phyloP scores from a whole-genome alignment of 2,113 vertebrate species.

The Anhinga rufa region DNA sequence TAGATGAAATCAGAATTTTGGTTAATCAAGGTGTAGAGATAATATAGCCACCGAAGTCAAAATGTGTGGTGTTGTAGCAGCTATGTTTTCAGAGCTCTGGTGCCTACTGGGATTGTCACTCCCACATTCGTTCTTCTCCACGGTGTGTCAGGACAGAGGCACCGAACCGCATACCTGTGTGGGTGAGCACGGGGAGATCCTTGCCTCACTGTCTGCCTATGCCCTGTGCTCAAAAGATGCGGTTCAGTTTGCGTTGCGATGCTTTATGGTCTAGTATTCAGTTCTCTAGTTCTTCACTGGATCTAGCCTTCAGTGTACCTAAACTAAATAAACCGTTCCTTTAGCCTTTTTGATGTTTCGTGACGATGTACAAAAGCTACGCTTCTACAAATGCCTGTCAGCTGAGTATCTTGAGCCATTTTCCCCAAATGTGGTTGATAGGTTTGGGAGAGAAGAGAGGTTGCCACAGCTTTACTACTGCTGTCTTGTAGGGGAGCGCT shows the following conservation, averaged over 20 bases:
- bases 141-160: neutral
- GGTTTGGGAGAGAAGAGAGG: neutral
- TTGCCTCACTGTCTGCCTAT: neutral
- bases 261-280: neutral
- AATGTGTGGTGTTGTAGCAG: fast-evolving
- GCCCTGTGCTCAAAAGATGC: neutral
- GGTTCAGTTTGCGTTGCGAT: neutral
- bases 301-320: neutral
- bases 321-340: neutral
- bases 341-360: neutral
- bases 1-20: neutral
- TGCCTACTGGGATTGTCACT: neutral
- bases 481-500: neutral
- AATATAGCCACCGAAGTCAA: neutral
- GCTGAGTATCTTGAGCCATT: neutral
- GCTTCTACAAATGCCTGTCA: neutral
- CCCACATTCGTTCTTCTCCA: fast-evolving
- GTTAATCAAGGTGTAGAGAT: neutral
- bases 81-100: neutral
- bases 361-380: neutral
- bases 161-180: fast-evolving
- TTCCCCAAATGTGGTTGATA: neutral
- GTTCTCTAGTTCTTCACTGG: neutral
- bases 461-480: neutral
- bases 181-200: neutral